These are phyloP conservation scores for Synchiropus splendidus DNA, from an alignment of 2,113 vertebrate species.

Conservation along the genomic window DNA sequence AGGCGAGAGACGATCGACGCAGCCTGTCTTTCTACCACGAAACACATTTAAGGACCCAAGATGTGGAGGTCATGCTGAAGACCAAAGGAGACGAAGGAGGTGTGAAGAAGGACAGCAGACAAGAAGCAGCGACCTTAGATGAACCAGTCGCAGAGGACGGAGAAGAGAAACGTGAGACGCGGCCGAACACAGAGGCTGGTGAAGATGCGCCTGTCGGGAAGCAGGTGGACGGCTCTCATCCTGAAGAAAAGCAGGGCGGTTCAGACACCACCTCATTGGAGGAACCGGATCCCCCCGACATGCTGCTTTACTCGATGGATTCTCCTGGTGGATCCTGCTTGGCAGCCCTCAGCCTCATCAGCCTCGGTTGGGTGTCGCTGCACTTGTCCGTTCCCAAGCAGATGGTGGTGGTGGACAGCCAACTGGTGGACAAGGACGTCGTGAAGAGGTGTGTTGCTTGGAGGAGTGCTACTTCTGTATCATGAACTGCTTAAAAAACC, in stretches of 20 bases:
- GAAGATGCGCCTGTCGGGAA: slow-evolving; percentile 1
- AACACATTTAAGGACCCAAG: slow-evolving; percentile 31
- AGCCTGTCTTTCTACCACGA: slow-evolving; percentile 65
- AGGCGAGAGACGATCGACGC: slow-evolving; percentile 46
- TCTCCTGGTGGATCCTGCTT: slow-evolving; percentile 79
- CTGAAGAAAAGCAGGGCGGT: not conserved
- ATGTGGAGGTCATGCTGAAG: too few species aligned
- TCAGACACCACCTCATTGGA: not conserved
- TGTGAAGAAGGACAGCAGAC: not conserved
- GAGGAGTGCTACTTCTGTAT: too few species aligned
- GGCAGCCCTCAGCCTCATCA: slow-evolving; percentile 73
- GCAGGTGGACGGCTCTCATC: not conserved
- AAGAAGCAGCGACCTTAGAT: slow-evolving; percentile 4
- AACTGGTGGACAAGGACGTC: slow-evolving; percentile 78
- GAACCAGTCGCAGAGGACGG: not conserved
- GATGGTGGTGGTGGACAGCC: slow-evolving; percentile 91
- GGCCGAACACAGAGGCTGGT: not conserved
- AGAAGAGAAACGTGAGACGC: slow-evolving; percentile 3
- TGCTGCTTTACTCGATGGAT: slow-evolving; percentile 75
- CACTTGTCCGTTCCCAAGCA: slow-evolving; percentile 81
- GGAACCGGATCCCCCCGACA: slow-evolving; percentile 32
- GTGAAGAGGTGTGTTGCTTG: slow-evolving; percentile 68
- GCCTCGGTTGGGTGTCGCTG: slow-evolving; percentile 77
- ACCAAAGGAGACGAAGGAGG: too few species aligned
- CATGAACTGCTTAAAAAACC: too few species aligned